Conservation (phyloP, 2,888 invertebrate species). For the Agriotes lineatus region DNA sequence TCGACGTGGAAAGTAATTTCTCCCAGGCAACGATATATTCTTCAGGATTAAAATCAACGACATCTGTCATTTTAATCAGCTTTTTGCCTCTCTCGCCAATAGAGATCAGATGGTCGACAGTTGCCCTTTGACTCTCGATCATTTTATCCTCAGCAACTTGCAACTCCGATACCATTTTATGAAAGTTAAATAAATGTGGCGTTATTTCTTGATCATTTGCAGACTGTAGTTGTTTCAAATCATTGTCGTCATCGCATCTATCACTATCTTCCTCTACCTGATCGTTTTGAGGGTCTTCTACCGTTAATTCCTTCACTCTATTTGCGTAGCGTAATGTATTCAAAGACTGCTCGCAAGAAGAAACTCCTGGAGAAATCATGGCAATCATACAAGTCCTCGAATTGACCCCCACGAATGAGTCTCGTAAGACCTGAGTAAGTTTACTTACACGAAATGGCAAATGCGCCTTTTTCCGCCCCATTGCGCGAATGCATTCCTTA, state of each 20-base stretch:
- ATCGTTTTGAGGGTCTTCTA: conserved; percentile 75
- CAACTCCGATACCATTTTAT: conserved; percentile 94
- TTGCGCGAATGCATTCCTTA: conserved; percentile 97
- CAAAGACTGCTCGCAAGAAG: conserved; percentile 96
- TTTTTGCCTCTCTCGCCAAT: conserved; percentile 79
- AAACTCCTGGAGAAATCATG: conserved; percentile 98
- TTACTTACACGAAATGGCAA: conserved; percentile 98
- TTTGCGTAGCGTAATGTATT: conserved; percentile 98
- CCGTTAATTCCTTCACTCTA: conserved; percentile 93
- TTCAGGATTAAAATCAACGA: conserved; percentile 97
- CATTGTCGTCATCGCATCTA: conserved; percentile 76
- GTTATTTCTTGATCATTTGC: conserved; percentile 77
- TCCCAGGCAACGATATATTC: conserved; percentile 93
- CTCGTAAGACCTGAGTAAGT: conserved; percentile 93
- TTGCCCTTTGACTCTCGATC: conserved; percentile 89
- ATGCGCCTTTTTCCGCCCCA: conserved; percentile 96
- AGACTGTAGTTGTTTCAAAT: conserved; percentile 78
- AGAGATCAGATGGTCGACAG: conserved; percentile 78
- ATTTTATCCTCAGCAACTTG: conserved; percentile 95
- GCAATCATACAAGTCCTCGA: conserved; percentile 99
- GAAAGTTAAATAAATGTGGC: conserved; percentile 93
- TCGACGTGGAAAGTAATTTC: conserved; percentile 82
- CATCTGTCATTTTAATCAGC: conserved; percentile 84
- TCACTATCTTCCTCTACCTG: conserved; percentile 56
- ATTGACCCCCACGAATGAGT: conserved; percentile 98